phyloP scores from a whole-genome alignment of 2,797 vertebrate species.

The Onychomys leucogaster region DNA sequence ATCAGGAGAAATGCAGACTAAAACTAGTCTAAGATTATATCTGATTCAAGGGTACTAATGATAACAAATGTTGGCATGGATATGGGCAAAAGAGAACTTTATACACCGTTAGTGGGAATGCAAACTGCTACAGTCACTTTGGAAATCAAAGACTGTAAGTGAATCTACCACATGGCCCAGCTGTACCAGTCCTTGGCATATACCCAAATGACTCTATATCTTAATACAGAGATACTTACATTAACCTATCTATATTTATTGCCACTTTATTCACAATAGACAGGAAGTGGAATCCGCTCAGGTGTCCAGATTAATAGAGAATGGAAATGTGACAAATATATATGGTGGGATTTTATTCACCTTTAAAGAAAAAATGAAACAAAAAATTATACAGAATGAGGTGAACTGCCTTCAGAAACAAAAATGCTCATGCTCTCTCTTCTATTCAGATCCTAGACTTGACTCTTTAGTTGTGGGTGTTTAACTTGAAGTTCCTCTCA shows the following conservation, averaged over 20 bases:
- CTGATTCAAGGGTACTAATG: not conserved
- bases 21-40: not conserved
- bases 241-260: not conserved
- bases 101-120: not conserved
- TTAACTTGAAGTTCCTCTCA: not conserved
- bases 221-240: not conserved
- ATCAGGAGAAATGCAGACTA: not conserved
- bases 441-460: not conserved
- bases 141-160: not conserved
- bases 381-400: not conserved
- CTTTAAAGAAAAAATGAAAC: not conserved
- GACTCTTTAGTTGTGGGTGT: not conserved
- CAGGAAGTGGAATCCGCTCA: not conserved
- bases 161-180: not conserved
- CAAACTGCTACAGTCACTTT: not conserved
- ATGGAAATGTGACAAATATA: not conserved
- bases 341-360: not conserved
- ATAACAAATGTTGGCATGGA: not conserved
- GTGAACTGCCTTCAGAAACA: not conserved
- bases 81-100: not conserved
- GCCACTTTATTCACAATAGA: not conserved
- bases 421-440: not conserved
- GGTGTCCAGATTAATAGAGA: not conserved
- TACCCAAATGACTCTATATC: not conserved
- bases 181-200: not conserved